Conservation (phyloP, 2,888 invertebrate genomes). For the Malacosoma neustria region DNA sequence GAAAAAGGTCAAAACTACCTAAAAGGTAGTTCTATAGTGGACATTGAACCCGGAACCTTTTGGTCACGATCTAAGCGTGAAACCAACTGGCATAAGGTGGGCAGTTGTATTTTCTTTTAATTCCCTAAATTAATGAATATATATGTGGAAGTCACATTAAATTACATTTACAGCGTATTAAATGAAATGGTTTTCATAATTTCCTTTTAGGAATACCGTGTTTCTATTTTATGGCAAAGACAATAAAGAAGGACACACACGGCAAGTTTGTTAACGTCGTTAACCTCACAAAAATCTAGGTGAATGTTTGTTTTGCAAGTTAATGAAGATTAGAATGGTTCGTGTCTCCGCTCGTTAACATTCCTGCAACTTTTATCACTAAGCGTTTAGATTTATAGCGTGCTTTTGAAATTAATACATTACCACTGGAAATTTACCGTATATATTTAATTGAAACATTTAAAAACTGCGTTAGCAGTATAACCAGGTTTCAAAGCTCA, state of each 20-base stretch:
- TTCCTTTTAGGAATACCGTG: neutral
- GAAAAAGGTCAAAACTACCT: too few species aligned
- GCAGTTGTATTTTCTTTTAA: too few species aligned
- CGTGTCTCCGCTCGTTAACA: constrained; percentile 40
- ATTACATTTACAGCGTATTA: neutral
- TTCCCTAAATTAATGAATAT: too few species aligned
- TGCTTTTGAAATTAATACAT: constrained; percentile 31
- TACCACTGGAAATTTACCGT: constrained; percentile 23
- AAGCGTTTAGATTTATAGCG: constrained; percentile 28
- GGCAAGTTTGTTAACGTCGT: constrained; percentile 8
- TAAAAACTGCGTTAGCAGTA: too few species aligned
- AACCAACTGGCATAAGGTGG: too few species aligned
- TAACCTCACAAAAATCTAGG: constrained; percentile 22
- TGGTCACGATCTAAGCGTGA: too few species aligned
- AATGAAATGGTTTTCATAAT: neutral
- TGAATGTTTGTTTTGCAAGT: constrained; percentile 20
- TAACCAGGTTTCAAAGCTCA: too few species aligned
- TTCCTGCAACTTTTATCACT: constrained; percentile 42
- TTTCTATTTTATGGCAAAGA: neutral
- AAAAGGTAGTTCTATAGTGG: too few species aligned
- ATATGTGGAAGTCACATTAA: too few species aligned
- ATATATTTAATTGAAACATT: too few species aligned
- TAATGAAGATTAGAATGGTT: constrained; percentile 31
- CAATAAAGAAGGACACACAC: neutral
- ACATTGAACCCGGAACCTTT: too few species aligned